Conservation (phyloP, 2,797 vertebrate species). For the Alca torda region DNA sequence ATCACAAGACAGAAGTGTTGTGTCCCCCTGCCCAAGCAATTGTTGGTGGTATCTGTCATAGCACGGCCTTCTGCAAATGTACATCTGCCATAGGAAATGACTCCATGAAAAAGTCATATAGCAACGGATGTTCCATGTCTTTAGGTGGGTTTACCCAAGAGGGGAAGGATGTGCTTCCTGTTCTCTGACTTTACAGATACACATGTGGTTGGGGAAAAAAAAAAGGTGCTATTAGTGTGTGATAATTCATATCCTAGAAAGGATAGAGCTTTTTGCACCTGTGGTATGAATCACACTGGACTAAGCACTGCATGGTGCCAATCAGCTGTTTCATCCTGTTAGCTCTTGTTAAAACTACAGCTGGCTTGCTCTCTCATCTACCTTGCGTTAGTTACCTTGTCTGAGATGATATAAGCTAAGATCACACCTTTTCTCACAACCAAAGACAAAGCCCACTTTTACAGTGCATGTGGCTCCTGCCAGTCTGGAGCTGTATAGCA, state of each 20-base stretch:
- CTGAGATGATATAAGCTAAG: not conserved
- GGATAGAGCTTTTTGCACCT: not conserved
- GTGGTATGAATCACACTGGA: not conserved
- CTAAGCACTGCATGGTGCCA: not conserved
- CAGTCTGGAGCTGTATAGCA: not conserved
- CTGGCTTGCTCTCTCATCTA: not conserved
- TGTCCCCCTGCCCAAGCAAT: not conserved
- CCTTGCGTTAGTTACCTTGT: not conserved
- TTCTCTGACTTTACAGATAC: not conserved
- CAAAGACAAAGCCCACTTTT: not conserved
- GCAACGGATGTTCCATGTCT: not conserved
- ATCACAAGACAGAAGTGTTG: not conserved
- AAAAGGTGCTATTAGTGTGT: not conserved
- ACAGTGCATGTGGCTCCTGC: accelerated
- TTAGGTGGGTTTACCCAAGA: not conserved
- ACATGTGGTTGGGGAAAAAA: not conserved
- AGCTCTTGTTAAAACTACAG: not conserved
- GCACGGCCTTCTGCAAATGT: not conserved
- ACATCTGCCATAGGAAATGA: not conserved
- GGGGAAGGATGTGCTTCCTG: not conserved
- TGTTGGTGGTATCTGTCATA: not conserved
- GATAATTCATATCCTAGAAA: not conserved
- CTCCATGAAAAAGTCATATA: not conserved
- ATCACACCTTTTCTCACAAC: not conserved
- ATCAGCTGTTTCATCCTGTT: not conserved